These are phyloP conservation scores for Electrona antarctica DNA, from an alignment of 2,113 vertebrate genomes.

Conservation along the genomic window DNA sequence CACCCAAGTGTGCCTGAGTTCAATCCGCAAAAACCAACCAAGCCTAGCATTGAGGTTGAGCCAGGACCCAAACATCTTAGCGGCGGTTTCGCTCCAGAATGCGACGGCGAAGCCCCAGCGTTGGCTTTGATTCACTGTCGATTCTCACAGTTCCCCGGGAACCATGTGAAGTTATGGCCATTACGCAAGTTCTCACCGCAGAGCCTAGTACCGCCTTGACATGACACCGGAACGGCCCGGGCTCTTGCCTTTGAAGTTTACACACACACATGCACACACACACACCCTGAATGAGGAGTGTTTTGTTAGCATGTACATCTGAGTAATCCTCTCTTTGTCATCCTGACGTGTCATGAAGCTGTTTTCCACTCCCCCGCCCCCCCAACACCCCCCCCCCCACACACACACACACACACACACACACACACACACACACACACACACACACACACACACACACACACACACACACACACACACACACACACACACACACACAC, in stretches of 20 bases:
- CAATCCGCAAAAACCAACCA: conserved; percentile 57
- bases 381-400: too few relatives aligned
- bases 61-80: conserved; percentile 53
- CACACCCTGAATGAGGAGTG: conserved; percentile 38
- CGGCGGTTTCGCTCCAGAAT: conserved; percentile 43
- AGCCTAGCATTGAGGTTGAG: conserved; percentile 52
- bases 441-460: too few relatives aligned
- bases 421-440: too few relatives aligned
- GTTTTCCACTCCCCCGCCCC: conserved; percentile 64
- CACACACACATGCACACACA: too few relatives aligned
- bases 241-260: too few relatives aligned
- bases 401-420: too few relatives aligned
- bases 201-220: conserved; percentile 55
- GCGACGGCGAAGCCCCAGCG: conserved; percentile 6
- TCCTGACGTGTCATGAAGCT: conserved; percentile 77
- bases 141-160: neutral
- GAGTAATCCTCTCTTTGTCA: conserved; percentile 74
- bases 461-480: too few relatives aligned
- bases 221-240: conserved; percentile 27
- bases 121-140: conserved; percentile 44
- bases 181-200: conserved; percentile 60
- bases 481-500: too few relatives aligned
- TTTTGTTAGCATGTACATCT: conserved; percentile 63
- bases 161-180: conserved; percentile 55
- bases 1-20: conserved; percentile 34